A percentile compares a stretch with the other conserved stretches of the same genome.
These are phyloP conservation scores for Drosophila bocki DNA, from an alignment of 1,140 invertebrate genomes.

Conservation along the genomic window DNA sequence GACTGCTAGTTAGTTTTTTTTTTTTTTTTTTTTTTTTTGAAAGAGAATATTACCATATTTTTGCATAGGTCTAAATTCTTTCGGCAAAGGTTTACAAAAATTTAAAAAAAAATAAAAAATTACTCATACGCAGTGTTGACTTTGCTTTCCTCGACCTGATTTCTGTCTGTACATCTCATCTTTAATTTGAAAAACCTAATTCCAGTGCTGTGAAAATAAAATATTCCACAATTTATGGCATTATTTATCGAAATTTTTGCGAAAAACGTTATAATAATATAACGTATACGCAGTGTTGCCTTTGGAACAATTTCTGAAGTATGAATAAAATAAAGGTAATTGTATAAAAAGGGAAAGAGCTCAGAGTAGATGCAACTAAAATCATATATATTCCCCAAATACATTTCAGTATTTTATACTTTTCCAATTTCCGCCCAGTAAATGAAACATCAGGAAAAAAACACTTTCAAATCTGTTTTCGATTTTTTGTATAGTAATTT, in stretches of 20 bases:
- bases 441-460: slow-evolving; percentile 30
- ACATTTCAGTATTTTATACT: neutral
- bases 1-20: neutral
- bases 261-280: neutral
- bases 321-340: neutral
- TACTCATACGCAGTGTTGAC: slow-evolving; percentile 3
- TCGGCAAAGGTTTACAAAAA: too few relatives aligned
- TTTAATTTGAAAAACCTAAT: neutral
- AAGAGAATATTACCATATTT: too few relatives aligned
- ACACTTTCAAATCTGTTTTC: slow-evolving; percentile 22
- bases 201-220: neutral
- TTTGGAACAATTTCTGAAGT: neutral
- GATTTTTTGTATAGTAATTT: slow-evolving; percentile 70
- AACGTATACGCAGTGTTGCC: neutral
- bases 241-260: neutral
- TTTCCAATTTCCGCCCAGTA: neutral
- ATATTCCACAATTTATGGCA: neutral
- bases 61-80: too few relatives aligned
- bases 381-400: neutral
- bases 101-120: neutral
- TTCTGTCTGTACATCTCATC: neutral
- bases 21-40: too few relatives aligned
- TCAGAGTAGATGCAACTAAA: neutral
- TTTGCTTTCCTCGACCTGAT: too few relatives aligned
- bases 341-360: neutral